These are phyloP conservation scores for Typhlichthys subterraneus DNA, from an alignment of 2,797 vertebrate species.

Conservation along the genomic window DNA sequence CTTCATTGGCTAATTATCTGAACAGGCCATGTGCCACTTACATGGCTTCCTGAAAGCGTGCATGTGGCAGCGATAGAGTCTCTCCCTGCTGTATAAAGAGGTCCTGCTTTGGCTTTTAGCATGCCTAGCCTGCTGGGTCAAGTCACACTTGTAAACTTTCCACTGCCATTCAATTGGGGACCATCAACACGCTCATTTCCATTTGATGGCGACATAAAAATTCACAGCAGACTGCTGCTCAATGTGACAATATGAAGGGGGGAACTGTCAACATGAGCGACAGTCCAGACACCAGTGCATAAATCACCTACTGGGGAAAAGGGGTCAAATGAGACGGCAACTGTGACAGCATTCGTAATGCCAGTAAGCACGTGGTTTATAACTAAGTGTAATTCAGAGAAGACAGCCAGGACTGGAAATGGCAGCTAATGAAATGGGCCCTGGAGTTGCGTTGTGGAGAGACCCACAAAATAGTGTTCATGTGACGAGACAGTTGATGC, in stretches of 20 bases:
- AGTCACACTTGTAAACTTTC: slow-evolving; percentile 42
- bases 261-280: slow-evolving; percentile 60
- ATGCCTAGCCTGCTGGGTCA: slow-evolving; percentile 24
- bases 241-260: slow-evolving; percentile 24
- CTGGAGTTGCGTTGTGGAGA: slow-evolving; percentile 41
- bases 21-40: slow-evolving; percentile 47
- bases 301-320: slow-evolving; percentile 53
- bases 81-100: slow-evolving; percentile 35
- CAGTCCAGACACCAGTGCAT: slow-evolving; percentile 42
- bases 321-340: slow-evolving; percentile 62
- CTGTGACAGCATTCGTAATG: slow-evolving; percentile 55
- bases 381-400: slow-evolving; percentile 55
- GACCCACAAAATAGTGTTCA: slow-evolving; percentile 63
- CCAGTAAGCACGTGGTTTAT: slow-evolving; percentile 44
- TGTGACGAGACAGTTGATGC: slow-evolving; percentile 55
- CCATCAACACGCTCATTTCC: slow-evolving; percentile 42
- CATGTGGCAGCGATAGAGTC: slow-evolving; percentile 24
- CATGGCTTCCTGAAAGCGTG: slow-evolving; percentile 35
- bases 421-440: slow-evolving; percentile 64
- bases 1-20: slow-evolving; percentile 67
- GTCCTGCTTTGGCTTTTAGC: slow-evolving; percentile 32
- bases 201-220: slow-evolving; percentile 52
- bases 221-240: slow-evolving; percentile 40
- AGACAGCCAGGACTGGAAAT: slow-evolving; percentile 59
- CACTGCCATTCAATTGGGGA: slow-evolving; percentile 36